Conservation (phyloP, 2,888 invertebrate species). For the Morpho deidamia region DNA sequence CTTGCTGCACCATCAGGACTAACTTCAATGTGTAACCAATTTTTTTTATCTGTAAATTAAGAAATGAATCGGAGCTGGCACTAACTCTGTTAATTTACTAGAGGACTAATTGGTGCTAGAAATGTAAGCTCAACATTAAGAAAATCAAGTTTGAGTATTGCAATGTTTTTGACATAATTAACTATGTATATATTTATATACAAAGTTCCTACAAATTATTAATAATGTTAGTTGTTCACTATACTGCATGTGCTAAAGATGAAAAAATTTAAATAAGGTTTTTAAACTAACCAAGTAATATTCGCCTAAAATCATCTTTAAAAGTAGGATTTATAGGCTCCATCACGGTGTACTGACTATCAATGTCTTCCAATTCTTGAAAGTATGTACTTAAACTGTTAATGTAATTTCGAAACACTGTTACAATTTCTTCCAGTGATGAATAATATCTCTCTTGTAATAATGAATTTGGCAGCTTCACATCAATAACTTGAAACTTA, state of each 20-base stretch:
- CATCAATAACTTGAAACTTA: constrained; percentile 39
- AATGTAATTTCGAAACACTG: constrained; percentile 36
- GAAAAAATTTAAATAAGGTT: neutral
- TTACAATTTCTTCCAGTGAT: constrained; percentile 42
- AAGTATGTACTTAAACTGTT: constrained; percentile 47
- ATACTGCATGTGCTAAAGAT: no score
- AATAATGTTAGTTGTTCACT: no score
- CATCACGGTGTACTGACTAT: constrained; percentile 48
- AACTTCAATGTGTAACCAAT: constrained; percentile 64
- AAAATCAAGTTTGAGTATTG: no score
- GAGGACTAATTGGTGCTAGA: no score
- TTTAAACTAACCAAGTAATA: constrained; percentile 36
- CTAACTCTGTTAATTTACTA: no score
- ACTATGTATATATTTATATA: no score
- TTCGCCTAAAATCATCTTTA: constrained; percentile 59
- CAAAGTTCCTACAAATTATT: no score
- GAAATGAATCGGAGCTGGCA: no score
- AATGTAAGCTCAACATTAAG: no score
- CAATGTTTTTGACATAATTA: no score
- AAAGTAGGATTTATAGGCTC: constrained; percentile 54
- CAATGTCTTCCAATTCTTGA: constrained; percentile 52
- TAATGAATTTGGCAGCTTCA: constrained; percentile 44
- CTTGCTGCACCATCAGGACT: constrained; percentile 51
- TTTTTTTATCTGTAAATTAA: constrained; percentile 46
- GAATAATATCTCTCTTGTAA: constrained; percentile 45